Conservation (phyloP, 1,140 invertebrate genomes). For the Aethina tumida region DNA sequence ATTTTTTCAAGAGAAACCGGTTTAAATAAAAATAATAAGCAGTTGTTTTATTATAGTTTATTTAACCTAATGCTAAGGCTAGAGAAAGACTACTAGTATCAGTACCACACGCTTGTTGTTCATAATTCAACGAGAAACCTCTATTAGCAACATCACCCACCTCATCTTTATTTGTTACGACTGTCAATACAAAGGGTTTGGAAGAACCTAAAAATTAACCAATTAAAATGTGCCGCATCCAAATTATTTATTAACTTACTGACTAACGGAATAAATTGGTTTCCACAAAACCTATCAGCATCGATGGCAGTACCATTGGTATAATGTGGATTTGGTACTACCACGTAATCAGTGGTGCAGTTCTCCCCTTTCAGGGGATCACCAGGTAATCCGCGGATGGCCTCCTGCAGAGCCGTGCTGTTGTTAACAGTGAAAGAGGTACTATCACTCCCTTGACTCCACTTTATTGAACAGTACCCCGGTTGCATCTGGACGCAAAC, state of each 20-base stretch:
- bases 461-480: slow-evolving; percentile 57
- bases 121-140: slow-evolving; percentile 60
- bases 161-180: slow-evolving; percentile 50
- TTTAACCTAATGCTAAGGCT: too few species aligned
- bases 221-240: not conserved
- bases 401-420: slow-evolving; percentile 33
- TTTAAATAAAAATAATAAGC: too few species aligned
- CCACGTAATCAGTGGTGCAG: slow-evolving; percentile 62
- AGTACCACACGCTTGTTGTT: slow-evolving; percentile 50
- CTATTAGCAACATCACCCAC: slow-evolving; percentile 53
- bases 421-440: slow-evolving; percentile 62
- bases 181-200: slow-evolving; percentile 64
- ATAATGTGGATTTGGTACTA: slow-evolving; percentile 56
- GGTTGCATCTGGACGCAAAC: slow-evolving; percentile 57
- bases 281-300: slow-evolving; percentile 64
- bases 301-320: slow-evolving; percentile 34
- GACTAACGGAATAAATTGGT: slow-evolving; percentile 53
- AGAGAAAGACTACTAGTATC: too few species aligned
- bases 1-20: too few species aligned
- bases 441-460: slow-evolving; percentile 41
- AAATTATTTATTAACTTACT: slow-evolving; percentile 38
- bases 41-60: too few species aligned
- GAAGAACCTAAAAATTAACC: slow-evolving; percentile 38
- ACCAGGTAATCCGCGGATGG: slow-evolving; percentile 31
- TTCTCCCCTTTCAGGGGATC: slow-evolving; percentile 2